These are phyloP conservation scores for Caenorhabditis inopinata DNA, from an alignment of 1,140 invertebrate genomes.

Conservation along the genomic window DNA sequence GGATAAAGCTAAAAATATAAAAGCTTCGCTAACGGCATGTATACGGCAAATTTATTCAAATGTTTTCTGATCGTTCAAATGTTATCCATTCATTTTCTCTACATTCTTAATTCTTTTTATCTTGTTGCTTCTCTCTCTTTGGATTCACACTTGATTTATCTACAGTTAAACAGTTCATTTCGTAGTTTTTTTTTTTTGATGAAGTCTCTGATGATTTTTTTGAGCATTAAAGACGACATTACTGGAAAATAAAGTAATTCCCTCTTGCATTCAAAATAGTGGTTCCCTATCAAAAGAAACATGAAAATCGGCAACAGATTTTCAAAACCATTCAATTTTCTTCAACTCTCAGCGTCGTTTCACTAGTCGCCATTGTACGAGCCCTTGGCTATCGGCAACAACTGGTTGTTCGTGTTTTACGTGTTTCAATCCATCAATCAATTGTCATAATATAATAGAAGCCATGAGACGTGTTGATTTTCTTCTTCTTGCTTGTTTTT, in stretches of 20 bases:
- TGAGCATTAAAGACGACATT: no score
- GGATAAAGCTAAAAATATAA: no score
- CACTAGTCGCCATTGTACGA: not conserved
- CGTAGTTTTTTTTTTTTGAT: no score
- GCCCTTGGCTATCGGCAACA: not conserved
- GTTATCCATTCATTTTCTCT: not conserved
- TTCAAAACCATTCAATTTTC: not conserved
- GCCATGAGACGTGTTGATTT: not conserved
- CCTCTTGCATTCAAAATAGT: no score
- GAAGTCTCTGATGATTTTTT: no score
- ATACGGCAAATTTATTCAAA: not conserved
- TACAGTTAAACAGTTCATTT: no score
- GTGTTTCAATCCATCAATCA: constrained; percentile 17
- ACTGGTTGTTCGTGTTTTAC: constrained; percentile 17
- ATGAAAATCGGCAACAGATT: no score
- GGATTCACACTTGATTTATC: not conserved
- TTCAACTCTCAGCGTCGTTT: not conserved
- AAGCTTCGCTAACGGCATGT: no score
- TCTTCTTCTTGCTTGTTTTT: not conserved
- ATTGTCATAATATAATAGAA: constrained; percentile 26
- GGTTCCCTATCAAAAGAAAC: no score
- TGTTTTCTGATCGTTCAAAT: constrained; percentile 15
- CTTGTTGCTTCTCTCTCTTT: not conserved
- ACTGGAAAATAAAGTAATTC: no score
- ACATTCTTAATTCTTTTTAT: not conserved